Percentiles rank a stretch among this genome's conserved stretches.
These are phyloP conservation scores for Tinamus guttatus DNA, from an alignment of 2,113 vertebrate species.

Conservation along the genomic window DNA sequence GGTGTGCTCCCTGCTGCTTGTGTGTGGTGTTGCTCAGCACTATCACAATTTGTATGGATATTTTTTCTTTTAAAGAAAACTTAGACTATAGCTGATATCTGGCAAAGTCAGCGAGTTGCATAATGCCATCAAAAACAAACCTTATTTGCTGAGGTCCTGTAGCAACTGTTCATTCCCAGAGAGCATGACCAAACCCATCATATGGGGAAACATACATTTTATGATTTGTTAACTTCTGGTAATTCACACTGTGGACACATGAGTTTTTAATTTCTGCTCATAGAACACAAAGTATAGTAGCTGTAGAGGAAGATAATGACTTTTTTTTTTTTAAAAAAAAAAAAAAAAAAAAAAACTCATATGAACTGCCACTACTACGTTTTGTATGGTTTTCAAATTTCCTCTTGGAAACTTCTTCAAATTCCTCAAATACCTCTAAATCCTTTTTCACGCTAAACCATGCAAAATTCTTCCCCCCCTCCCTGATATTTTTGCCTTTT, in stretches of 20 bases:
- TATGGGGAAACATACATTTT: not conserved
- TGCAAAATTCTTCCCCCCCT: not conserved
- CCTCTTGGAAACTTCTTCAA: not conserved
- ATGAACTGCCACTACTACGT: not conserved
- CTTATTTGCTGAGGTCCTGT: not conserved
- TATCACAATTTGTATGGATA: not conserved
- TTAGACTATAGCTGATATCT: not conserved
- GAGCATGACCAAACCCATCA: not conserved
- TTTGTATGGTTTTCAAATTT: not conserved
- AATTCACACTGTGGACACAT: not conserved
- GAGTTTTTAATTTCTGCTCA: not conserved
- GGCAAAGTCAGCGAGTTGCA: not conserved
- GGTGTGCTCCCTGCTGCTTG: constrained; percentile 73
- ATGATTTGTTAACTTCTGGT: not conserved
- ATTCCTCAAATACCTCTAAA: not conserved
- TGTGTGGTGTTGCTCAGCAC: constrained; percentile 63
- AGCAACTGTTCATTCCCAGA: not conserved
- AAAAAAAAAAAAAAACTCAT: not conserved
- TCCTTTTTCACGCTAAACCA: not conserved
- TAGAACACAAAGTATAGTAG: not conserved
- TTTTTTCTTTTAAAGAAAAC: not conserved
- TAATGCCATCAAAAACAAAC: not conserved
- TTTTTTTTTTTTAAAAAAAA: too few species aligned
- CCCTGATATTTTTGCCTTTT: not conserved
- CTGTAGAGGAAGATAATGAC: not conserved